Conservation (phyloP, 2,888 invertebrate genomes). For the Ennomos erosarius region DNA sequence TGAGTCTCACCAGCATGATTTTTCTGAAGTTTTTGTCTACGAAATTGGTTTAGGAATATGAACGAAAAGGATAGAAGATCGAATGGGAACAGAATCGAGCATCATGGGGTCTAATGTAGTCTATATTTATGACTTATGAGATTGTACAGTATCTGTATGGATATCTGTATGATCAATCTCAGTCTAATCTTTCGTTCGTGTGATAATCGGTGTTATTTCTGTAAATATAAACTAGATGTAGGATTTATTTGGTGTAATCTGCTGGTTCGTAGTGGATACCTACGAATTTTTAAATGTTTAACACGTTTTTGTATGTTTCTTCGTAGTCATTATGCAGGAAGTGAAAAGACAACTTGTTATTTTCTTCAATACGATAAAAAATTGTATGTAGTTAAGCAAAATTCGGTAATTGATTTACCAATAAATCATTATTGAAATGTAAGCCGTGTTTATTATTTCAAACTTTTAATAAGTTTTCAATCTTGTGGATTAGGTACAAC, state of each 20-base stretch:
- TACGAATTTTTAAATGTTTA: slow-evolving; percentile 8
- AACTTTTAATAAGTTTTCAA: neutral
- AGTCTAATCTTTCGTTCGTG: slow-evolving; percentile 4
- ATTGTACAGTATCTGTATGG: too few relatives aligned
- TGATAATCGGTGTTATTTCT: slow-evolving; percentile 30
- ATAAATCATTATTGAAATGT: slow-evolving; percentile 37
- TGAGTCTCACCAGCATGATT: too few relatives aligned
- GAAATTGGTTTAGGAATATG: neutral
- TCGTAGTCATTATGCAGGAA: slow-evolving; percentile 23
- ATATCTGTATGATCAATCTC: neutral
- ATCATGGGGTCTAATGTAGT: too few relatives aligned
- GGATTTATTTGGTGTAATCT: slow-evolving; percentile 18
- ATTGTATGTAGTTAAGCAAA: slow-evolving; percentile 35
- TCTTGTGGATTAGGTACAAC: too few relatives aligned
- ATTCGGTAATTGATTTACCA: slow-evolving; percentile 44
- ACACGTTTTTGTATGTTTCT: slow-evolving; percentile 24
- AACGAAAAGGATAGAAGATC: neutral
- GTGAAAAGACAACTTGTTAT: slow-evolving; percentile 36
- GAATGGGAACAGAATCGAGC: too few relatives aligned
- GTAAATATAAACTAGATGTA: slow-evolving; percentile 35
- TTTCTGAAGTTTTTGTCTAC: too few relatives aligned
- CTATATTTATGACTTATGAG: too few relatives aligned
- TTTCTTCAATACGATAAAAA: slow-evolving; percentile 29
- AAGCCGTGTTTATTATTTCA: slow-evolving; percentile 21
- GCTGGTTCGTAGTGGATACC: slow-evolving; percentile 23